Conservation (phyloP, 2,797 vertebrate species). For the Acrossocheilus wenchowensis region DNA sequence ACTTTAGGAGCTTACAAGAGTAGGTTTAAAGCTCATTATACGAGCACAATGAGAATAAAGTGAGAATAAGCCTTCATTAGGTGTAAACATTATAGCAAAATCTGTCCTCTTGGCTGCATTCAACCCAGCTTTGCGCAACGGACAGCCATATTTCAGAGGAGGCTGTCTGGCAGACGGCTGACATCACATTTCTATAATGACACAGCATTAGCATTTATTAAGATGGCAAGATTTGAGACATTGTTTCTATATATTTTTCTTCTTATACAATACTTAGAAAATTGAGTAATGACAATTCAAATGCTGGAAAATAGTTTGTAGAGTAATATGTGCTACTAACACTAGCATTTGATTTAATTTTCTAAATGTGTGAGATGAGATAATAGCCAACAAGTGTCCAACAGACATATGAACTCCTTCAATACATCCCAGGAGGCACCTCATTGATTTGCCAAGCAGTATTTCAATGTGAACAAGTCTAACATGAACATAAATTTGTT, state of each 20-base stretch:
- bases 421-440: neutral
- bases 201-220: neutral
- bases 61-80: conserved; percentile 7
- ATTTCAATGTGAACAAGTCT: neutral
- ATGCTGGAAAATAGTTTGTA: neutral
- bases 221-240: neutral
- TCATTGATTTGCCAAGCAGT: neutral
- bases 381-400: neutral
- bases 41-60: neutral
- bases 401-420: neutral
- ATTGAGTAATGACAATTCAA: neutral
- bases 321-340: neutral
- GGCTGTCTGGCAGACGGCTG: neutral
- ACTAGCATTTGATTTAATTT: neutral
- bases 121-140: neutral
- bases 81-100: conserved; percentile 2
- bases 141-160: neutral
- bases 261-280: neutral
- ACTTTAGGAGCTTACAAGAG: neutral
- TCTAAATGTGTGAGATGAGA: neutral
- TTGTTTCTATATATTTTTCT: neutral
- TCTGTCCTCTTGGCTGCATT: neutral
- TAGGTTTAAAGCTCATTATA: neutral
- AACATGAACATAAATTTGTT: neutral
- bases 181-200: neutral